Evolutionary conservation across 2,113 vertebrate genomes (phyloP), one percentile per base, ranked within the genome.

Genomic region (Pelecanoides urinatrix): DNA sequence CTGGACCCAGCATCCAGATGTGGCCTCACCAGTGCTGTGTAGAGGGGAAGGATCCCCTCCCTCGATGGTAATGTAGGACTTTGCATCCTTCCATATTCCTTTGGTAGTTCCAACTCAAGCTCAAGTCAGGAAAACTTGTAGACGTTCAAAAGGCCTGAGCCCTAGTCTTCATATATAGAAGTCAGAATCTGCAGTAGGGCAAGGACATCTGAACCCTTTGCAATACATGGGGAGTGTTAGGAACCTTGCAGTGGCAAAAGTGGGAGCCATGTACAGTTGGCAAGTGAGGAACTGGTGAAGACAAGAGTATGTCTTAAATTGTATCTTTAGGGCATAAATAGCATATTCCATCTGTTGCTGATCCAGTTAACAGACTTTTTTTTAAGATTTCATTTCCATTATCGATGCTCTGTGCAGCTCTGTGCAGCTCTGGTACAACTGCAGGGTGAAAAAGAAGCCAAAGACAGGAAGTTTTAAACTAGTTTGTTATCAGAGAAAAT

Each of bases 341-440:
- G 4, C 3, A 17, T 66, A 30, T 16, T 55, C 20, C 44, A 13
- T 83, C 42, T 22, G 25, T 90, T 85, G 36, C 36, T 74, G 40
- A 94, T 70, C 9, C 32, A 52, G 22, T 88, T 85, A 10, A 20
- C 19, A 77, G 73, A 25, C 17, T 19, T 67, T 22, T n/a, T 50
- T 0, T 14, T 18, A 19, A 6, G 11, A 27, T 50, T 40, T 55
- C 1, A 38, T 90, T 90, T 71, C 45, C 1, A 0, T 52, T 81
- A 56, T 8, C 4, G 11, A n/a, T 52, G 9, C 11, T 58, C 25
- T 56, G 9, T 87, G 59, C 55, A 74, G 32, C 40, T 40, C 40
- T 40, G 40, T 40, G 40, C 40, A 40, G 40, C 40, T 40, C 20
- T 32, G 53, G 30, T 72, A 27, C 34, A 36, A 68, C 23, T 72